These are phyloP conservation scores for Orthonychiurus folsomi DNA, from an alignment of 2,888 invertebrate species.

Conservation along the genomic window DNA sequence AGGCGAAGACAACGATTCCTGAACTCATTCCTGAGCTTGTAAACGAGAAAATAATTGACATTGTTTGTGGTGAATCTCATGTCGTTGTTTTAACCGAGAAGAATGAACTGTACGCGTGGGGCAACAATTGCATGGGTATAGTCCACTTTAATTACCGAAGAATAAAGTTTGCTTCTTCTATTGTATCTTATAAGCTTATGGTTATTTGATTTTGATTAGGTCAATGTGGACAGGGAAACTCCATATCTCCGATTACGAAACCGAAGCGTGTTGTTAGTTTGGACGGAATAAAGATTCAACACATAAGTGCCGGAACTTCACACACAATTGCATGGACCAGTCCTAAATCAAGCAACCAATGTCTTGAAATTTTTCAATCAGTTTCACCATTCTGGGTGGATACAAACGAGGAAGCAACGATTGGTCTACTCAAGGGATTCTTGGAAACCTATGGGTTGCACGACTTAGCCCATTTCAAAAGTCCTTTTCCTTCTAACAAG, in stretches of 20 bases:
- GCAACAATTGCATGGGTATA: conserved; percentile 57
- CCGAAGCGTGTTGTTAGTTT: conserved; percentile 53
- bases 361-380: neutral
- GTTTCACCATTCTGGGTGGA: neutral
- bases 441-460: conserved; percentile 51
- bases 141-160: too few relatives aligned
- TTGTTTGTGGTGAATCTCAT: conserved; percentile 55
- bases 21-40: conserved; percentile 49
- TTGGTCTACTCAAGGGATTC: conserved; percentile 50
- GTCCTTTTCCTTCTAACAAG: conserved; percentile 47
- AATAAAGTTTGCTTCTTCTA: too few relatives aligned
- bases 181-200: too few relatives aligned
- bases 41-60: conserved; percentile 51
- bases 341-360: neutral
- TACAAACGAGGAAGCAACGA: conserved; percentile 43
- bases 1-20: conserved; percentile 51
- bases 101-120: conserved; percentile 45
- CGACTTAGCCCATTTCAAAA: conserved; percentile 41
- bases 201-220: conserved; percentile 6
- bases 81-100: conserved; percentile 54
- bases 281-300: conserved; percentile 49
- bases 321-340: conserved; percentile 56
- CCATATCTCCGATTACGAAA: conserved; percentile 51
- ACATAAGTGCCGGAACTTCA: conserved; percentile 57
- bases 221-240: conserved; percentile 57